Evolutionary conservation across 2,797 vertebrate genomes (phyloP), one percentile per base, ranked within the genome.

Genomic region (Acanthurus tractus): DNA sequence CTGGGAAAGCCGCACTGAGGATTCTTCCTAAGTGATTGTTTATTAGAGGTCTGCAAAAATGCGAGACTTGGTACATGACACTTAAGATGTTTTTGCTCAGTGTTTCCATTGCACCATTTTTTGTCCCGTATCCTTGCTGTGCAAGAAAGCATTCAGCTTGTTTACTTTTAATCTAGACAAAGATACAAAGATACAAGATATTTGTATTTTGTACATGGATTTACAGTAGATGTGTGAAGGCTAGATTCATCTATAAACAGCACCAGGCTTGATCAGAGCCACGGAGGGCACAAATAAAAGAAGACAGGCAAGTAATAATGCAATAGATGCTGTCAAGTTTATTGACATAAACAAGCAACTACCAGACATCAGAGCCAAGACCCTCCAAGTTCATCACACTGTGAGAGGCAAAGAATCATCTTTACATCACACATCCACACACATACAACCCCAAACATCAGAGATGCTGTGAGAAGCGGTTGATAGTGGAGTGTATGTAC

Each of bases 401-500:
- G 70, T 74, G 67, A 77, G 55, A 63, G 58, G 49, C 50, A 63
- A 59, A 54, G 42, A 18, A 40, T 62, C 54, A 74, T 72, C 63
- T 83, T 78, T 68, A 77, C 53, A 77, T 73, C 85, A 72, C 61
- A 66, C 87, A 78, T 48, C 8, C 44, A 62, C 15, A 63, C 74
- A 66, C 22, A 34, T 52, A 29, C 23, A 78, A 22, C 76, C 69
- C 75, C 68, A 59, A 67, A 76, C 29, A 70, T 50, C 22, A 3
- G n/a, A 72, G 58, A 84, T 82, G 76, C 85, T 93, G 85, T 93
- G 94, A 95, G 94, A 94, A 94, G 91, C 87, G 81, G 75, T 70
- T 81, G 86, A 92, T 90, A 90, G 90, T 73, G 86, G 76, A 83
- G 70, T 92, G 86, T 89, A 80, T 89, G 88, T 84, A 88, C 94